A percentile compares a stretch with the other conserved stretches of the same genome.
Evolutionary conservation across 2,888 invertebrate genomes (phyloP).

Genomic region (Cataglyphis rosenhaueri): DNA sequence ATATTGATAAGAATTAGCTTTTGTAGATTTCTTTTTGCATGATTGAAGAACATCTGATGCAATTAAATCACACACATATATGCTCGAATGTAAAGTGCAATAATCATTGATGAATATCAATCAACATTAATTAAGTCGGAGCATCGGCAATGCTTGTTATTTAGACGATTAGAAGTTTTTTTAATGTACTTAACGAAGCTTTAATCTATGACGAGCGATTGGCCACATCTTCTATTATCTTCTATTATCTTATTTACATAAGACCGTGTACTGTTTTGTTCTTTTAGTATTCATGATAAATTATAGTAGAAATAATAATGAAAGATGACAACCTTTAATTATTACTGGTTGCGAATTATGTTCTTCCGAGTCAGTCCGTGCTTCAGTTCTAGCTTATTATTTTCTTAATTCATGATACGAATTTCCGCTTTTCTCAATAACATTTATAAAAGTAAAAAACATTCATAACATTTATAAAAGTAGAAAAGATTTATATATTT

Average conservation of each 20-base stretch:
- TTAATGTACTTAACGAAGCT: not conserved
- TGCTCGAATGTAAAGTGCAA: not conserved
- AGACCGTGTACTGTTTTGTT: not conserved
- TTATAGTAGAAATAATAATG: constrained; percentile 31
- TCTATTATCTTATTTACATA: constrained; percentile 16
- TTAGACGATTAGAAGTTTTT: not conserved
- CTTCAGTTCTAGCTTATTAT: not conserved
- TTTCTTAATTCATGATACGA: not conserved
- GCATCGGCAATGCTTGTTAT: not conserved
- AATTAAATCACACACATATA: constrained; percentile 20
- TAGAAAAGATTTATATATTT: constrained; percentile 1
- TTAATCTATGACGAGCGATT: not conserved
- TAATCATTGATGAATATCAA: constrained; percentile 35
- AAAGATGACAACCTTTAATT: not conserved
- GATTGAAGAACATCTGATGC: not conserved
- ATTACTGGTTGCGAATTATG: constrained; percentile 18
- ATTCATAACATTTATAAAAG: not conserved
- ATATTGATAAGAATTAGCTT: constrained; percentile 7
- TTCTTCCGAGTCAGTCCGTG: not conserved
- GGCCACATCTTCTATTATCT: constrained; percentile 18
- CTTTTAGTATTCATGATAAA: not conserved
- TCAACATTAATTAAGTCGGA: constrained; percentile 23
- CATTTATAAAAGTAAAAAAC: not conserved
- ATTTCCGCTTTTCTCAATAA: not conserved
- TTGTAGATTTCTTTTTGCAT: not conserved